Percentiles rank a stretch among this genome's conserved stretches.
phyloP scores from a whole-genome alignment of 2,888 invertebrate species.

The Melangyna quadrimaculata region DNA sequence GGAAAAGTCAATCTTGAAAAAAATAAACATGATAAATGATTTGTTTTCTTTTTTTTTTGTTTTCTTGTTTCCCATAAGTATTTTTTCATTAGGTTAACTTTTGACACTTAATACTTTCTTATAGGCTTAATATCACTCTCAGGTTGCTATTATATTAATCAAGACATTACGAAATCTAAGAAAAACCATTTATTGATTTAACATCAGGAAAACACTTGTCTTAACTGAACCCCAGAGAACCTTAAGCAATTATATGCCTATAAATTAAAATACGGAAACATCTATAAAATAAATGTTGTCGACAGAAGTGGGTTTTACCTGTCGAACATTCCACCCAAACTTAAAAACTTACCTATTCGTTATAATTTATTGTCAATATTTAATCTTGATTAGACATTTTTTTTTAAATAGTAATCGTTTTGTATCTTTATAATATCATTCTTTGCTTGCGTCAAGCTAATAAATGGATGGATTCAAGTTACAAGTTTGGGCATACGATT shows the following conservation, averaged over 20 bases:
- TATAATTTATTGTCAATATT: conserved; percentile 53
- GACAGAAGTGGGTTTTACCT: conserved; percentile 10
- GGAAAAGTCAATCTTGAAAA: neutral
- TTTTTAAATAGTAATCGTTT: conserved; percentile 19
- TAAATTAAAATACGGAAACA: conserved; percentile 11
- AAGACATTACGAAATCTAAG: neutral
- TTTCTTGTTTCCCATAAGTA: neutral
- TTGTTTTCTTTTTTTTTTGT: neutral
- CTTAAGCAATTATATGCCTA: neutral
- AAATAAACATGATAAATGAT: conserved; percentile 12
- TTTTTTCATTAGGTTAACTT: conserved; percentile 11
- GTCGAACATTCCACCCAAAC: conserved; percentile 21
- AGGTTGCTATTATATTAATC: neutral
- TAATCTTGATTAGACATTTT: conserved; percentile 23
- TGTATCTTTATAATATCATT: neutral
- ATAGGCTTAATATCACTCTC: neutral
- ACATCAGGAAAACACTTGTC: neutral
- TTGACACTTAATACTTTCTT: conserved; percentile 7
- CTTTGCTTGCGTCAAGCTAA: conserved; percentile 14
- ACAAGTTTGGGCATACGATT: conserved; percentile 27
- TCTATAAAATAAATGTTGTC: neutral
- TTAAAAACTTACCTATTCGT: conserved; percentile 6
- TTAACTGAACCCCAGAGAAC: neutral
- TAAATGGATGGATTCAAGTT: neutral
- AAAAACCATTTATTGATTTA: neutral